Conservation (phyloP, 2,888 invertebrate species). For the Apeira syringaria region DNA sequence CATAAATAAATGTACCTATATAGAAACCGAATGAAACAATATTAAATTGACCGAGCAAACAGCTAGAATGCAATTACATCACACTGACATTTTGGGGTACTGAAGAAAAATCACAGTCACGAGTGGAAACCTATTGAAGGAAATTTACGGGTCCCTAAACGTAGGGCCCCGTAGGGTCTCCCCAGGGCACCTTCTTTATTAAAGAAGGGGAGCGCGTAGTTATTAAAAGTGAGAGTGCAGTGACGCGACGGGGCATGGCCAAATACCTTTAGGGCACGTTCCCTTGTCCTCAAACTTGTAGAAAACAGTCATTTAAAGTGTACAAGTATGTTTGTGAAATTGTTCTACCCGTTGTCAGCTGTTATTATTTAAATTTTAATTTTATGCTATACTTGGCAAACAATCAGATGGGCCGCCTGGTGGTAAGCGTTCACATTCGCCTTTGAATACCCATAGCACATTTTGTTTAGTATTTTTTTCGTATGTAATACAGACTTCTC, state of each 20-base stretch:
- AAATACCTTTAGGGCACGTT: slow-evolving; percentile 61
- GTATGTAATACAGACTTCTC: too few relatives aligned
- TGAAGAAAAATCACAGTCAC: slow-evolving; percentile 63
- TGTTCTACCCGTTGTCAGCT: too few relatives aligned
- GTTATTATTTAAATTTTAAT: too few relatives aligned
- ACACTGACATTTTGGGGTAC: slow-evolving; percentile 44
- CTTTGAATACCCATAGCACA: too few relatives aligned
- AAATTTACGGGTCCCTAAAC: slow-evolving; percentile 60
- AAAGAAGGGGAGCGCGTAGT: slow-evolving; percentile 65
- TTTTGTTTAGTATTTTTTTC: too few relatives aligned
- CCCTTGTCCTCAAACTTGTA: slow-evolving; percentile 27
- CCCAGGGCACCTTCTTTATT: slow-evolving; percentile 69
- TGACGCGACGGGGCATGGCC: slow-evolving; percentile 43
- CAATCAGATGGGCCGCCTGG: too few relatives aligned
- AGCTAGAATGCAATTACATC: slow-evolving; percentile 58
- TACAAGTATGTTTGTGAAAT: too few relatives aligned
- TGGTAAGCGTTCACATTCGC: too few relatives aligned
- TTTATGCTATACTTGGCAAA: too few relatives aligned
- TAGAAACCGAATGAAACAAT: slow-evolving; percentile 1
- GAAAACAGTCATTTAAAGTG: too few relatives aligned
- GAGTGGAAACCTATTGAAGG: slow-evolving; percentile 42
- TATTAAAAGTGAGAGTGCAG: slow-evolving; percentile 71
- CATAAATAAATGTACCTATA: neutral
- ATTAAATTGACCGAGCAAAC: slow-evolving; percentile 29
- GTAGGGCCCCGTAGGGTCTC: slow-evolving; percentile 49